Evolutionary conservation across 1,140 invertebrate genomes (phyloP).

Genomic region (Micrasema longulum): DNA sequence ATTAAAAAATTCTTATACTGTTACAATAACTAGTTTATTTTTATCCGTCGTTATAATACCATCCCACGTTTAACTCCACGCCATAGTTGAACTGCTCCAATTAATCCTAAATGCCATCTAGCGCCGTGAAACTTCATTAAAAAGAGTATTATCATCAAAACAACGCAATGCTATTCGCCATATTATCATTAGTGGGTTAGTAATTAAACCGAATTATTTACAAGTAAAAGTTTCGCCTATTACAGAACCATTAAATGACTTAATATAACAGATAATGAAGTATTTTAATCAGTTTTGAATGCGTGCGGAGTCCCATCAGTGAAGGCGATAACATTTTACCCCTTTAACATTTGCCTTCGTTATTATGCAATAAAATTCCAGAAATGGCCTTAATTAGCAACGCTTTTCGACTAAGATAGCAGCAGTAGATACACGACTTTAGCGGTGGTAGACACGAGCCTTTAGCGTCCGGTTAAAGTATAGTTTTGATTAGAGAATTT

Average conservation of each 20-base stretch:
- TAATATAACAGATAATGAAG: conserved; percentile 33
- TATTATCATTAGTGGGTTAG: conserved; percentile 1
- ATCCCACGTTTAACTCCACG: neutral
- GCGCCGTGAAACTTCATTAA: conserved; percentile 22
- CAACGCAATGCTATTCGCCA: neutral
- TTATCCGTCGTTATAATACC: too few species aligned
- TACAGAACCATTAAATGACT: conserved; percentile 36
- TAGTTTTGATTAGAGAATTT: too few species aligned
- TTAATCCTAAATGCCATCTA: conserved; percentile 29
- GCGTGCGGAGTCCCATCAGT: conserved; percentile 25
- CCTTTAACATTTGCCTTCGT: conserved; percentile 52
- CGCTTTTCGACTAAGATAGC: conserved; percentile 36
- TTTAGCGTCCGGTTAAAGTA: too few species aligned
- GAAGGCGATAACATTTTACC: conserved; percentile 41
- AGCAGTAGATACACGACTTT: neutral
- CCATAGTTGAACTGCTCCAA: conserved; percentile 9
- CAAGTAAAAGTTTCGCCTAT: conserved; percentile 27
- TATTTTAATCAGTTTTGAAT: conserved; percentile 39
- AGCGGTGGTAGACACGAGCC: neutral
- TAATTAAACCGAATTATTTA: conserved; percentile 34
- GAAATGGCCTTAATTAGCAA: conserved; percentile 53
- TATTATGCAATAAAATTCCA: conserved; percentile 54
- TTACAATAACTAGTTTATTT: too few species aligned
- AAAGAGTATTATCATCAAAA: conserved; percentile 22
- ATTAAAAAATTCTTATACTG: too few species aligned